Conservation (phyloP, 2,888 invertebrate species). For the Phyllotreta striolata region DNA sequence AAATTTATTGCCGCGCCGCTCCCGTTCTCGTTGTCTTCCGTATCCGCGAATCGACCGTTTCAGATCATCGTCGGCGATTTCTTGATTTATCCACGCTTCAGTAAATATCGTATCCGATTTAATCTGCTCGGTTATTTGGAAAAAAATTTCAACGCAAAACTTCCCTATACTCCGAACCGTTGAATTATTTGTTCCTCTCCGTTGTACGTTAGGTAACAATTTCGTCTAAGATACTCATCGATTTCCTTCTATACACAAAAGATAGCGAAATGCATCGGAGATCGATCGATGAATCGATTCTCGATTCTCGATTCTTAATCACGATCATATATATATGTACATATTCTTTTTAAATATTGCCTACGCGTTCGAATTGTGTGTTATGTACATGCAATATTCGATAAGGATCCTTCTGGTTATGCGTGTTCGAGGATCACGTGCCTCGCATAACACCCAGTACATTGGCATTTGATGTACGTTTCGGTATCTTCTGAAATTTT, state of each 20-base stretch:
- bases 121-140: no score
- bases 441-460: slow-evolving; percentile 37
- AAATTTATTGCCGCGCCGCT: neutral
- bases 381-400: slow-evolving; percentile 35
- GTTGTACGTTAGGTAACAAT: no score
- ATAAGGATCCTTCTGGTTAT: slow-evolving; percentile 41
- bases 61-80: no score
- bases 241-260: no score
- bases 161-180: neutral
- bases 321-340: no score
- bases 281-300: neutral
- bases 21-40: slow-evolving; percentile 9
- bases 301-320: slow-evolving; percentile 29
- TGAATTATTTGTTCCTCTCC: no score
- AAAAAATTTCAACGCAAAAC: neutral
- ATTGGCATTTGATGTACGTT: no score
- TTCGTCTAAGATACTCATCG: no score
- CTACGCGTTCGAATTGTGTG: slow-evolving; percentile 32
- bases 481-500: no score
- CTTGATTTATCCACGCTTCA: no score
- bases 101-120: neutral
- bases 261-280: no score
- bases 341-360: slow-evolving; percentile 16
- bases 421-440: slow-evolving; percentile 44
- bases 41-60: neutral